Conservation (phyloP, 2,888 invertebrate genomes). For the Chrysomela aeneicollis region DNA sequence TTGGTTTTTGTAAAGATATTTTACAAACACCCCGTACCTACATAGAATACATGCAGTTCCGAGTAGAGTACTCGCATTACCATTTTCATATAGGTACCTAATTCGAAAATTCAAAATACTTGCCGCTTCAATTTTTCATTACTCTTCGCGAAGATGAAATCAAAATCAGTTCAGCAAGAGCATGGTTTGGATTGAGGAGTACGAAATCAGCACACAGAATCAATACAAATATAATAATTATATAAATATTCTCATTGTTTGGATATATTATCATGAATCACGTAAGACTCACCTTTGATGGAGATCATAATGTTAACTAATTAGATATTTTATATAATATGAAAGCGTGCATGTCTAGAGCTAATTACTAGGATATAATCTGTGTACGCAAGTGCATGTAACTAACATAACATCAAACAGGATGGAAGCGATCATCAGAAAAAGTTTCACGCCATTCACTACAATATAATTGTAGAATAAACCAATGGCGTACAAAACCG, state of each 20-base stretch:
- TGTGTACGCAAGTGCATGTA: conserved; percentile 38
- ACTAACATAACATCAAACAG: conserved; percentile 40
- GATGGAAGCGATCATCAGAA: conserved; percentile 45
- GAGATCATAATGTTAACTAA: conserved; percentile 23
- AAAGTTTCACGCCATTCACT: conserved; percentile 47
- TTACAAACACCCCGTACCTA: too few relatives aligned
- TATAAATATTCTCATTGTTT: conserved; percentile 26
- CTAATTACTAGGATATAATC: conserved; percentile 40
- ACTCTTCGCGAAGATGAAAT: too few relatives aligned
- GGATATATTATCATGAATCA: conserved; percentile 26
- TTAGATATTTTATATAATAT: conserved; percentile 36
- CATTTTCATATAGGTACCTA: too few relatives aligned
- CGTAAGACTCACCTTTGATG: conserved; percentile 24
- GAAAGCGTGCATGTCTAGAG: conserved; percentile 30
- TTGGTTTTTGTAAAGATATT: too few relatives aligned
- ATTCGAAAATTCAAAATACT: too few relatives aligned
- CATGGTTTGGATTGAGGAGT: too few relatives aligned
- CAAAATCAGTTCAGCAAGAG: too few relatives aligned
- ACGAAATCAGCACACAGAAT: not conserved
- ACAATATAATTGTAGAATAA: conserved; percentile 39
- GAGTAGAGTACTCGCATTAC: too few relatives aligned
- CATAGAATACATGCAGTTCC: too few relatives aligned
- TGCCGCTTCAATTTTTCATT: too few relatives aligned
- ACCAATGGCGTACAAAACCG: conserved; percentile 21
- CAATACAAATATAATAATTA: conserved; percentile 17